Percentiles rank a stretch among this genome's conserved stretches.
Evolutionary conservation across 2,797 vertebrate genomes (phyloP).

Genomic region (Gymnoscopelus braueri): DNA sequence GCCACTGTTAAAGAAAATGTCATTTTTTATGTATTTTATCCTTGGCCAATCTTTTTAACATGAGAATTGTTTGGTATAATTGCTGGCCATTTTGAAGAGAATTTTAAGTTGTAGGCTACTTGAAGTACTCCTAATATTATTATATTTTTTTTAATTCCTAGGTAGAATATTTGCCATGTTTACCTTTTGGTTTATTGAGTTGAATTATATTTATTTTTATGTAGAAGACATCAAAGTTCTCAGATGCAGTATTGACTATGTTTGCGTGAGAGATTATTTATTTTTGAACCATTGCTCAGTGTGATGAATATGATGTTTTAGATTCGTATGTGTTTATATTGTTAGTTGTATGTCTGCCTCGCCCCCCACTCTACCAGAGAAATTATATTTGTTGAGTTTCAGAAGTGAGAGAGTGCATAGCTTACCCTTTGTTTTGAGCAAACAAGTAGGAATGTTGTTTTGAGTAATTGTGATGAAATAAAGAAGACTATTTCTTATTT

Average conservation of each 20-base stretch:
- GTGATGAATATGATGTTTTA: slow-evolving; percentile 46
- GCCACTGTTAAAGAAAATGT: slow-evolving; percentile 27
- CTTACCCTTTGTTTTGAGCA: not conserved
- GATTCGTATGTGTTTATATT: slow-evolving; percentile 27
- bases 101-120: slow-evolving; percentile 3
- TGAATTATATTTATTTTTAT: slow-evolving; percentile 1
- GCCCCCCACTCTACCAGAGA: not conserved
- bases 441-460: slow-evolving; percentile 7
- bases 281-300: slow-evolving; percentile 34
- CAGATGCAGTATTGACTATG: slow-evolving; percentile 42
- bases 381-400: not conserved
- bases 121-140: not conserved
- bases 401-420: slow-evolving; percentile 2
- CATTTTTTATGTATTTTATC: slow-evolving; percentile 8
- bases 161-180: not conserved
- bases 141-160: too few relatives aligned
- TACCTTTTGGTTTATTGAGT: not conserved
- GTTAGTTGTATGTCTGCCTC: slow-evolving; percentile 5
- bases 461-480: slow-evolving; percentile 7
- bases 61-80: slow-evolving; percentile 5
- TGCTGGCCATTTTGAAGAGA: not conserved
- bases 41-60: not conserved
- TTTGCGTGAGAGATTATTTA: slow-evolving; percentile 55
- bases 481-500: slow-evolving; percentile 11
- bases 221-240: slow-evolving; percentile 14